Base-by-base conservation (phyloP, 2,797 vertebrate species). In the Muscicapa comitata region DNA sequence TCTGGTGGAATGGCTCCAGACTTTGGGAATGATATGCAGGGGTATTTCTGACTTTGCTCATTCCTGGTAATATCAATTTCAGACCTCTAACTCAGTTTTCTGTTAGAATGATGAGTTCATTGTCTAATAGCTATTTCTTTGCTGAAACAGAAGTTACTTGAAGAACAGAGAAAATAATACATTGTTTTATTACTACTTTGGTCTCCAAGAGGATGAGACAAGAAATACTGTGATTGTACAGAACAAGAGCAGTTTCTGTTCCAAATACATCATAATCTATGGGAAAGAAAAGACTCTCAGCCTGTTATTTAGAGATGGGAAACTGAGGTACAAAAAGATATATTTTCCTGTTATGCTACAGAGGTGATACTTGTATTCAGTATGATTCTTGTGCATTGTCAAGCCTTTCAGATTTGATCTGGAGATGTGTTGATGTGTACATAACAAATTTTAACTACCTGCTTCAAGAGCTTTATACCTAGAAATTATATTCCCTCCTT, bases 61-160 rank as follows among this genome's bases (percentile, higher is more conserved):
- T 74, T 85, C 71, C 77, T 89, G 82, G 68, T 92, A 88, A n/a
- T 29, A 75, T 24, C 10, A 7, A 38, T 74, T 96, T 81, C 91
- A 95, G 89, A 80, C 72, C 66, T 91, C 61, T 91, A 93, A 86
- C 61, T 96, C 73, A 88, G 37, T 96, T 95, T 80, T 88, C 58
- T 89, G 70, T 81, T 77, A n/a, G 14, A 14, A 43, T 53, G 19
- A n/a, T 61, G 15, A 37, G 29, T 80, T 80, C 88, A 13, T 58
- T 68, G 17, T 59, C 43, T 59, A 58, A 35, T 25, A 43, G 18
- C 47, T 81, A n/a, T 88, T 95, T 95, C 53, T 94, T 91, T 61
- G 71, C 37, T 94, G 79, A 86, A 93, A 71, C 87, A 90, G 59
- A 94, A 71, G 73, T 84, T 59, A 91, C 87, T 94, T 95, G 81